phyloP scores from a whole-genome alignment of 2,797 vertebrate species.

The Paramormyrops hopkinsi region DNA sequence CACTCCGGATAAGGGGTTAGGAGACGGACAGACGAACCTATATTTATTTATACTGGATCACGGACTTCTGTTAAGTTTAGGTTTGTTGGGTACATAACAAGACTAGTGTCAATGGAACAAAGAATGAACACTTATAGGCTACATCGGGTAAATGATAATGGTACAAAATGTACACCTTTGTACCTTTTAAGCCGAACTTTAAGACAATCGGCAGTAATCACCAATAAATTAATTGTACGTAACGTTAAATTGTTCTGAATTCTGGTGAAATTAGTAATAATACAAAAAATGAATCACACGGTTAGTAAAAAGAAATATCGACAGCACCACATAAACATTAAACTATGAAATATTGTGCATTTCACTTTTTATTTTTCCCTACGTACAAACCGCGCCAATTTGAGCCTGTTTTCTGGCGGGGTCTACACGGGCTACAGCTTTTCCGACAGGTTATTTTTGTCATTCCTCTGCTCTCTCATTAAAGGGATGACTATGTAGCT shows the following conservation, averaged over 20 bases:
- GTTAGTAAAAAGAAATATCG: neutral
- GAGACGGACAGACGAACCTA: neutral
- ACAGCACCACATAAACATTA: neutral
- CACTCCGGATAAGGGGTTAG: neutral
- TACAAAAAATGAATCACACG: neutral
- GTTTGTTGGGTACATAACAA: neutral
- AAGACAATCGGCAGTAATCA: neutral
- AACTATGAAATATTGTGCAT: neutral
- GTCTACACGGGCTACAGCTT: neutral
- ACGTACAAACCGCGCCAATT: neutral
- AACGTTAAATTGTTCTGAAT: neutral
- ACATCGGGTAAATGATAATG: neutral
- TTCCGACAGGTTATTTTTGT: neutral
- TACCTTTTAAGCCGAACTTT: neutral
- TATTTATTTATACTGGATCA: neutral
- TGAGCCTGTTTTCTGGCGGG: neutral
- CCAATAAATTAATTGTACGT: neutral
- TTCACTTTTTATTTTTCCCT: neutral
- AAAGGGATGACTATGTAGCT: neutral
- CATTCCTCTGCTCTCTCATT: neutral
- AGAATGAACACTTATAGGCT: neutral
- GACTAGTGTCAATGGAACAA: neutral
- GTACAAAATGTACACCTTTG: neutral
- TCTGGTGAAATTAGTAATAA: neutral
- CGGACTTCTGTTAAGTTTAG: neutral